Conservation (phyloP, 35 echinoderm and acorn worm genomes). For the Anneissia japonica region DNA sequence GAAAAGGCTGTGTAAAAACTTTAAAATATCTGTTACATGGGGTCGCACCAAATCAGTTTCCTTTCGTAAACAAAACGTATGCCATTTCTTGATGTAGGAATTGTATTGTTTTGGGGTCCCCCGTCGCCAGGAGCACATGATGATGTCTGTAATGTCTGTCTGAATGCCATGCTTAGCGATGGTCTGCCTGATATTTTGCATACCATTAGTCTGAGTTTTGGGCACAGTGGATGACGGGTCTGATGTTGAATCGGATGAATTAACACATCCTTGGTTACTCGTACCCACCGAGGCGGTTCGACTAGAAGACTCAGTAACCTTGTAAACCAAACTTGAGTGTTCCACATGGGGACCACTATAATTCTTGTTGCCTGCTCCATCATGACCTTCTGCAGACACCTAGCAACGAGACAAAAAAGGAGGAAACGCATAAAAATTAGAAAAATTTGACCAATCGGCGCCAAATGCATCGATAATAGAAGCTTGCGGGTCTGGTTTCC, state of each 20-base stretch:
- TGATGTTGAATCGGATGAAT: not conserved
- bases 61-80: not conserved
- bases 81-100: not conserved
- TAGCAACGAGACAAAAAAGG: not conserved
- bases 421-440: not conserved
- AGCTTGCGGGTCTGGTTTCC: conserved; percentile 11
- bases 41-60: not conserved
- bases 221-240: not conserved
- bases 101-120: not conserved
- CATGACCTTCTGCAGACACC: not conserved
- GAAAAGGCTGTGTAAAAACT: not conserved
- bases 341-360: not conserved
- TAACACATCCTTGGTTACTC: not conserved
- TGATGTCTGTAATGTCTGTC: not conserved
- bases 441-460: not conserved
- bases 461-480: not conserved
- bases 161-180: not conserved
- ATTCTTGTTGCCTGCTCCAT: not conserved
- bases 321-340: not conserved
- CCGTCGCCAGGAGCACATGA: not conserved
- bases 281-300: not conserved
- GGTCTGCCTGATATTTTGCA: not conserved
- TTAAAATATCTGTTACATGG: not conserved
- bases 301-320: not conserved
- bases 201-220: not conserved